Conservation (phyloP, 2,888 invertebrate species). For the Myopa tessellatipennis region DNA sequence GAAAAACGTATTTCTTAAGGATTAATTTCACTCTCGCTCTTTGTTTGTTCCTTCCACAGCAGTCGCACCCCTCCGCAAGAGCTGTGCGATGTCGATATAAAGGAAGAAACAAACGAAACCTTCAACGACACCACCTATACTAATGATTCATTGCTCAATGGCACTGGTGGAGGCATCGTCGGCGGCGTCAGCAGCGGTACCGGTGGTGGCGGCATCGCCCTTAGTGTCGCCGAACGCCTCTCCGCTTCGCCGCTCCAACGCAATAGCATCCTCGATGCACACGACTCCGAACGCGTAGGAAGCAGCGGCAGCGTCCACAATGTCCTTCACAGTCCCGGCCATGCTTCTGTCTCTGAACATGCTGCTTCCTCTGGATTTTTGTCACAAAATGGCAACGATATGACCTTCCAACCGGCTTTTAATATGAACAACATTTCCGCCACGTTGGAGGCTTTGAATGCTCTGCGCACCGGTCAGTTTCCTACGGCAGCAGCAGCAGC, state of each 20-base stretch:
- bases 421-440: slow-evolving; percentile 67
- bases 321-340: slow-evolving; percentile 49
- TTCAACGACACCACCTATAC: slow-evolving; percentile 58
- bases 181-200: slow-evolving; percentile 55
- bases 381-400: slow-evolving; percentile 52
- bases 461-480: slow-evolving; percentile 63
- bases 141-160: slow-evolving; percentile 54
- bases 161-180: slow-evolving; percentile 32
- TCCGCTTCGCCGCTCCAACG: slow-evolving; percentile 50
- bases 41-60: slow-evolving; percentile 49
- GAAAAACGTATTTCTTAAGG: not conserved
- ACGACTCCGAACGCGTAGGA: slow-evolving; percentile 51
- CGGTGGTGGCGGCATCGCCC: slow-evolving; percentile 1
- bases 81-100: slow-evolving; percentile 66
- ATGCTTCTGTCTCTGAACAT: slow-evolving; percentile 29
- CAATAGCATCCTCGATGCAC: slow-evolving; percentile 44
- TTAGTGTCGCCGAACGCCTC: slow-evolving; percentile 53
- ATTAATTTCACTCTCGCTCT: not conserved
- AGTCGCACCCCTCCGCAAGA: slow-evolving; percentile 66
- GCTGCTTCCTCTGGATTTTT: slow-evolving; percentile 45
- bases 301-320: slow-evolving; percentile 37
- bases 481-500: slow-evolving; percentile 64
- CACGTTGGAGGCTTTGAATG: slow-evolving; percentile 66
- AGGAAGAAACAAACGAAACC: slow-evolving; percentile 63
- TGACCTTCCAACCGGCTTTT: slow-evolving; percentile 63